phyloP scores from a whole-genome alignment of 2,797 vertebrate genomes.

The Paguma larvata region DNA sequence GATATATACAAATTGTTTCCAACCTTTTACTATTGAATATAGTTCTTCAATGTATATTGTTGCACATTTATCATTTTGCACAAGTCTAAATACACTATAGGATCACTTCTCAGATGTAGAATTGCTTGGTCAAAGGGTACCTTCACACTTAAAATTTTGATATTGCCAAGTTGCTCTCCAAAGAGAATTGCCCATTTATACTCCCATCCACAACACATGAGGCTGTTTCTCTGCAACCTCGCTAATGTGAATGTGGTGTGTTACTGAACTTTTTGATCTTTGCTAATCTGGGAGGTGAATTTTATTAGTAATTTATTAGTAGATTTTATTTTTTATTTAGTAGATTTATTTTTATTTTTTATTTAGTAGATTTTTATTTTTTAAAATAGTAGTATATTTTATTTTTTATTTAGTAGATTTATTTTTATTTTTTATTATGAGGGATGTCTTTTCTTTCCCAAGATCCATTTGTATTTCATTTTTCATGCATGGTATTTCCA shows the following conservation, averaged over 20 bases:
- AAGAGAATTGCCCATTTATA: background rate
- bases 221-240: background rate
- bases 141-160: constrained; percentile 20
- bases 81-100: background rate
- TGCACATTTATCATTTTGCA: background rate
- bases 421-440: constrained; percentile 30
- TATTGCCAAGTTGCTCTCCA: constrained; percentile 24
- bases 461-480: background rate
- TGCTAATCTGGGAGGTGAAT: background rate
- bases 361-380: background rate
- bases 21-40: constrained; percentile 33
- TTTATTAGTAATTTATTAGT: background rate
- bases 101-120: background rate
- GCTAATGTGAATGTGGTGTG: background rate
- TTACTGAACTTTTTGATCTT: constrained; percentile 6
- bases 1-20: background rate
- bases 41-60: background rate
- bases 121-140: constrained; percentile 12
- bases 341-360: constrained; percentile 24
- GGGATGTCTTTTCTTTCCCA: background rate
- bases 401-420: background rate
- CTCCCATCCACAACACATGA: background rate
- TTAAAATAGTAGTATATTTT: background rate
- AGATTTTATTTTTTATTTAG: constrained; percentile 5
- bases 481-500: background rate